A percentile compares a stretch with the other conserved stretches of the same genome.
These are phyloP conservation scores for Scaptomyza caliginosa DNA, from an alignment of 2,888 invertebrate species.

Conservation along the genomic window DNA sequence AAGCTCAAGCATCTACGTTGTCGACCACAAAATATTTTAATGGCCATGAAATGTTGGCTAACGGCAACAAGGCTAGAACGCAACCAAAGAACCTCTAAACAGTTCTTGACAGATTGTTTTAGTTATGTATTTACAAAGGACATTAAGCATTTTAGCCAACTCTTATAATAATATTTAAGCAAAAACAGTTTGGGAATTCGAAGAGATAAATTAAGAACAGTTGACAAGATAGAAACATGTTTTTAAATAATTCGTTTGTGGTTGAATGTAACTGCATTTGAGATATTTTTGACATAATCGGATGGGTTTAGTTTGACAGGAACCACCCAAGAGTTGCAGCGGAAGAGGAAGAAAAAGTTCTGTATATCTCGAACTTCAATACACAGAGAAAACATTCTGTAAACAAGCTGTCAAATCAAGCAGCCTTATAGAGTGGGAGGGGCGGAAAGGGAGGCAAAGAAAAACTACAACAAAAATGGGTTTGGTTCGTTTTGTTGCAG, in stretches of 20 bases:
- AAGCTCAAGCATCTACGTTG: constrained; percentile 1
- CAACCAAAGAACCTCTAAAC: background rate
- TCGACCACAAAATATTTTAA: constrained; percentile 58
- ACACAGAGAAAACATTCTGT: constrained; percentile 33
- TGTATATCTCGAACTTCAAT: constrained; percentile 13
- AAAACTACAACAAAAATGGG: constrained; percentile 17
- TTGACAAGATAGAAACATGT: no score
- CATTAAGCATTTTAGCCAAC: background rate
- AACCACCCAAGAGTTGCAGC: constrained; percentile 56
- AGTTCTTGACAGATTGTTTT: constrained; percentile 7
- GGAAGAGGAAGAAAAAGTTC: background rate
- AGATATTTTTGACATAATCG: constrained; percentile 61
- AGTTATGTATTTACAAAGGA: background rate
- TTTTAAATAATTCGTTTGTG: no score
- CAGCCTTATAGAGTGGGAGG: constrained; percentile 7
- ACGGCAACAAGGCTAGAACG: background rate
- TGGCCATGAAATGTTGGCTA: constrained; percentile 42
- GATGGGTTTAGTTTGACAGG: constrained; percentile 38
- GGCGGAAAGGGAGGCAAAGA: background rate
- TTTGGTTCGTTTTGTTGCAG: constrained; percentile 23
- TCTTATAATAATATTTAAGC: background rate
- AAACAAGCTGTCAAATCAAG: constrained; percentile 69
- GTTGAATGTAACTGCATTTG: no score
- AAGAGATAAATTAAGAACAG: background rate
- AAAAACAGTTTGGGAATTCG: background rate